Conservation (phyloP, 2,797 vertebrate species). For the Chromis chromis region DNA sequence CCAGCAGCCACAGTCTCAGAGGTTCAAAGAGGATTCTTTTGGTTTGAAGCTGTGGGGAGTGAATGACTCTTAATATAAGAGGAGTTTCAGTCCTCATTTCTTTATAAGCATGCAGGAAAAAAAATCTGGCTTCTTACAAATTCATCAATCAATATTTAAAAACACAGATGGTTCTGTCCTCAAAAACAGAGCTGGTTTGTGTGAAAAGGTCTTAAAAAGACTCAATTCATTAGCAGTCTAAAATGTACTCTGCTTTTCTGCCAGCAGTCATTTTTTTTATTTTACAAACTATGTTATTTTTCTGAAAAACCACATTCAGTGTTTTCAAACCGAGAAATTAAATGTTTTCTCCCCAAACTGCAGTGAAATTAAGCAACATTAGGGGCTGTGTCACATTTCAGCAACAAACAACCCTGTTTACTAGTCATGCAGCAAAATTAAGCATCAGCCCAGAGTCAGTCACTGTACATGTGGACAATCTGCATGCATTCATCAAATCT, state of each 20-base stretch:
- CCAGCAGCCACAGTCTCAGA: slow-evolving; percentile 6
- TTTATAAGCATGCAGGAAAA: slow-evolving; percentile 18
- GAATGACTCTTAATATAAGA: background rate
- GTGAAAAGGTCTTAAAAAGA: slow-evolving; percentile 26
- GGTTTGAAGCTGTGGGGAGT: slow-evolving; percentile 34
- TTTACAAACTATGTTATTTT: slow-evolving; percentile 6
- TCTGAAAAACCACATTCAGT: background rate
- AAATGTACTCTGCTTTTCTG: slow-evolving; percentile 21
- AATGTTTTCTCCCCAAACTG: background rate
- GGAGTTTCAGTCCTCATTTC: slow-evolving; percentile 8
- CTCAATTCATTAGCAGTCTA: slow-evolving; percentile 27
- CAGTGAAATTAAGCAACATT: background rate
- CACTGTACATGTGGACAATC: too few relatives aligned
- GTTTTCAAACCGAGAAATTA: background rate
- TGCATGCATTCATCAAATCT: too few relatives aligned
- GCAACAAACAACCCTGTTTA: too few relatives aligned
- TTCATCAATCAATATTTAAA: slow-evolving; percentile 56
- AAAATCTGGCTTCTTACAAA: slow-evolving; percentile 24
- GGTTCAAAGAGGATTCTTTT: slow-evolving; percentile 37
- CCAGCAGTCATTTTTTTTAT: slow-evolving; percentile 21
- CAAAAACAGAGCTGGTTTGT: slow-evolving; percentile 14
- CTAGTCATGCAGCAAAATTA: too few relatives aligned
- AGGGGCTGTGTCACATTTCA: too few relatives aligned
- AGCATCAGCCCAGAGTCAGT: too few relatives aligned
- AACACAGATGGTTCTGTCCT: slow-evolving; percentile 44